These are phyloP conservation scores for Hololepta plana DNA, from an alignment of 2,888 invertebrate species.

Conservation along the genomic window DNA sequence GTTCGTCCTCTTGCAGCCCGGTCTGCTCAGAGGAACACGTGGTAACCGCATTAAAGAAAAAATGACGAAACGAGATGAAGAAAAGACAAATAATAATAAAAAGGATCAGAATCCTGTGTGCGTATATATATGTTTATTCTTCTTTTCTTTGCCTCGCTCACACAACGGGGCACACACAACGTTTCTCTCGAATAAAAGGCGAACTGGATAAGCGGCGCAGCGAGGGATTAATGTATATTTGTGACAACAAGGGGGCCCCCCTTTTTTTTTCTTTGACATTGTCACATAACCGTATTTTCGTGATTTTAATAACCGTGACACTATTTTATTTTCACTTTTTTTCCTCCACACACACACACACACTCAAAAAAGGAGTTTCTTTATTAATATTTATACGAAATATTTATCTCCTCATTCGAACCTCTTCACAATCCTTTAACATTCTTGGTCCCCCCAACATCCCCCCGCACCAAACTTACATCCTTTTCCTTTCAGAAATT, in stretches of 20 bases:
- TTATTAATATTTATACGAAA: no score
- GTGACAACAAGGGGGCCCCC: slow-evolving; percentile 22
- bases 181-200: slow-evolving; percentile 14
- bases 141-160: no score
- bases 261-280: slow-evolving; percentile 22
- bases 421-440: slow-evolving; percentile 3
- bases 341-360: no score
- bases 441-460: background rate
- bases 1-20: no score
- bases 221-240: slow-evolving; percentile 23
- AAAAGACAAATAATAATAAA: slow-evolving; percentile 1
- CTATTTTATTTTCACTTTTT: slow-evolving; percentile 14
- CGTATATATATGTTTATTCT: no score
- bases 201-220: slow-evolving; percentile 16
- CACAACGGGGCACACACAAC: slow-evolving; percentile 6
- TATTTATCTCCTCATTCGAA: slow-evolving; percentile 3
- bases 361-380: no score
- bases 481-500: slow-evolving; percentile 22
- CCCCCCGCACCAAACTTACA: slow-evolving; percentile 6
- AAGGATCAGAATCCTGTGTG: slow-evolving; percentile 6
- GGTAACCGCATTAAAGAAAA: background rate
- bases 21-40: no score
- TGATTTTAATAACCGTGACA: slow-evolving; percentile 25
- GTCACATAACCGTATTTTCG: slow-evolving; percentile 27
- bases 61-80: slow-evolving; percentile 2